Evolutionary conservation across 2,113 vertebrate species (phyloP).

Genomic region (Balaeniceps rex): DNA sequence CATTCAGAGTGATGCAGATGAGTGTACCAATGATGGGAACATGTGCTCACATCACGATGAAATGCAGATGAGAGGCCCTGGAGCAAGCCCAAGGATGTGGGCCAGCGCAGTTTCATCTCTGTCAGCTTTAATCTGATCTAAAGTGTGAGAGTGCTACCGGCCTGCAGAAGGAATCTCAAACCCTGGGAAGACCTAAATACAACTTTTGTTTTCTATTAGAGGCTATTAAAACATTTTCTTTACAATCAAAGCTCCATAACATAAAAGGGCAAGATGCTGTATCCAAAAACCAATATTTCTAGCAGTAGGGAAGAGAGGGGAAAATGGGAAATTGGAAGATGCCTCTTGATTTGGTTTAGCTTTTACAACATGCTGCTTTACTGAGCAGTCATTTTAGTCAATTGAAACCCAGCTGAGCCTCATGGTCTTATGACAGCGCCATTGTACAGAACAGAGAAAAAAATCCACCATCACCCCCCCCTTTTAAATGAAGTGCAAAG

Average conservation of each 20-base stretch:
- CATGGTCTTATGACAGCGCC: neutral
- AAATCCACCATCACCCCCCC: neutral
- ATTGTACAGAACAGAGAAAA: neutral
- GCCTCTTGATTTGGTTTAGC: conserved; percentile 26
- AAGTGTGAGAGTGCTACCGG: neutral
- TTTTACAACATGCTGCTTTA: conserved; percentile 1
- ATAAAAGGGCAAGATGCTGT: neutral
- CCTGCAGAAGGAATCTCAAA: conserved; percentile 50
- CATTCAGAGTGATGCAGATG: conserved; percentile 74
- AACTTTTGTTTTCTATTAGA: neutral
- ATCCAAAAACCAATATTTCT: neutral
- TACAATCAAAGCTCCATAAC: neutral
- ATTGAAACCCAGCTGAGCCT: conserved; percentile 64
- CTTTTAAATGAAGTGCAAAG: conserved; percentile 59
- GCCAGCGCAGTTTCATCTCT: conserved; percentile 75
- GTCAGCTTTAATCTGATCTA: conserved; percentile 79
- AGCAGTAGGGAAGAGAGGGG: neutral
- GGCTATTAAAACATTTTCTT: conserved; percentile 30
- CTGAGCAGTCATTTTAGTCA: conserved; percentile 20
- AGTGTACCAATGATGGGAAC: conserved; percentile 74
- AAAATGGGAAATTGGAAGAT: neutral
- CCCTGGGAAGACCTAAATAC: conserved; percentile 36
- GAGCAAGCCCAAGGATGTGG: conserved; percentile 78
- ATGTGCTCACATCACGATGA: conserved; percentile 77
- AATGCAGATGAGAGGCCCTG: conserved; percentile 79